A percentile compares a stretch with the other conserved stretches of the same genome.
Conservation (phyloP, 2,888 invertebrate species). For the Bimastos eiseni region DNA sequence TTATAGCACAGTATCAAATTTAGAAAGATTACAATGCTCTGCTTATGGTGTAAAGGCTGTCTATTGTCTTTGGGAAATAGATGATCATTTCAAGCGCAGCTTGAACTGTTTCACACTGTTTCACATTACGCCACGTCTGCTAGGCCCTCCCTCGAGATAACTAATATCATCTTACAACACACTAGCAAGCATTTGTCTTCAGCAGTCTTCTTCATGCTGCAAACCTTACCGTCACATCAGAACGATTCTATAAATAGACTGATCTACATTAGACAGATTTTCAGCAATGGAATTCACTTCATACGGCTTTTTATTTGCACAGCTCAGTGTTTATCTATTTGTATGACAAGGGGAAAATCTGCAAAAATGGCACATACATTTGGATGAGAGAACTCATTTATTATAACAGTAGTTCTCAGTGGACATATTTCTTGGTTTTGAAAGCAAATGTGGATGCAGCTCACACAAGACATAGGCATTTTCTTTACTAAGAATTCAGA, state of each 20-base stretch:
- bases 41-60: neutral
- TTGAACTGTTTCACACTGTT: slow-evolving; percentile 1
- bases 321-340: neutral
- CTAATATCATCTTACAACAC: neutral
- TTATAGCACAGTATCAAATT: neutral
- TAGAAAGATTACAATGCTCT: neutral
- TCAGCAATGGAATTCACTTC: neutral
- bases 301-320: neutral
- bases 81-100: neutral
- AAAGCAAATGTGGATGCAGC: too few relatives aligned
- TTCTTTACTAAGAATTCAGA: too few relatives aligned
- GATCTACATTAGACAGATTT: neutral
- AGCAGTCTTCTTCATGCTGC: neutral
- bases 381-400: neutral
- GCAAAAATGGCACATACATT: neutral
- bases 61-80: neutral
- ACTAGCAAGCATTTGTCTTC: neutral
- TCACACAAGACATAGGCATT: too few relatives aligned
- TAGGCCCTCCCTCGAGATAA: neutral
- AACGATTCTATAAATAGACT: too few relatives aligned
- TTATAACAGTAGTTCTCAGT: too few relatives aligned
- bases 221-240: neutral
- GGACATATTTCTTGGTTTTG: too few relatives aligned
- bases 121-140: neutral
- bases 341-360: neutral